Conservation (phyloP, 2,888 invertebrate species). For the Diarsia brunnea region DNA sequence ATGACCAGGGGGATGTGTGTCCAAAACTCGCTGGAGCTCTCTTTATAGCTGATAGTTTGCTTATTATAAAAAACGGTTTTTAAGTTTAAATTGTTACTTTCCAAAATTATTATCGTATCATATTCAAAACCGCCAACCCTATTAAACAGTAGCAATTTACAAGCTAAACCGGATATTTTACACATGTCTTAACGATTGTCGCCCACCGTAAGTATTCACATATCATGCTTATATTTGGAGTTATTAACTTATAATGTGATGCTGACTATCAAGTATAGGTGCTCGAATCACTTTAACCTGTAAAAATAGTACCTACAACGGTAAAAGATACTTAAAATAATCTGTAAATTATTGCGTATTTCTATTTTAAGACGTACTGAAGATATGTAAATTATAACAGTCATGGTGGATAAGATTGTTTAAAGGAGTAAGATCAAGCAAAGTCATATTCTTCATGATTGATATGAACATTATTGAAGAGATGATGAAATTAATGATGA, state of each 20-base stretch:
- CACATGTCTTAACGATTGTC: conserved; percentile 51
- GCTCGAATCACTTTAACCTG: conserved; percentile 26
- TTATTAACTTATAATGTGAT: conserved; percentile 22
- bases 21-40: not conserved
- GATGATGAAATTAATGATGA: conserved; percentile 3
- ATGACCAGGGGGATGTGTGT: not conserved
- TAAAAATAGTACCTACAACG: conserved; percentile 10
- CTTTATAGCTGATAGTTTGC: not conserved
- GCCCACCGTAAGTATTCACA: conserved; percentile 33
- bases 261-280: conserved; percentile 14
- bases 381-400: not conserved
- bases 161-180: conserved; percentile 41
- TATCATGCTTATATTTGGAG: conserved; percentile 35
- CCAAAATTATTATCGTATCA: not conserved
- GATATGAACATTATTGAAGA: too few relatives aligned
- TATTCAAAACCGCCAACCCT: conserved; percentile 34
- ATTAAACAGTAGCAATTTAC: conserved; percentile 44
- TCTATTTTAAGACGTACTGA: conserved; percentile 9
- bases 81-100: not conserved
- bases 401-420: conserved; percentile 15
- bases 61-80: not conserved
- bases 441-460: too few relatives aligned
- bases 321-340: conserved; percentile 9
- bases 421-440: conserved; percentile 2
- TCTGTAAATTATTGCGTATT: conserved; percentile 1